Percentiles rank a stretch among this genome's conserved stretches.
phyloP scores from a whole-genome alignment of 2,113 vertebrate species.

The Daphoenositta chrysoptera region DNA sequence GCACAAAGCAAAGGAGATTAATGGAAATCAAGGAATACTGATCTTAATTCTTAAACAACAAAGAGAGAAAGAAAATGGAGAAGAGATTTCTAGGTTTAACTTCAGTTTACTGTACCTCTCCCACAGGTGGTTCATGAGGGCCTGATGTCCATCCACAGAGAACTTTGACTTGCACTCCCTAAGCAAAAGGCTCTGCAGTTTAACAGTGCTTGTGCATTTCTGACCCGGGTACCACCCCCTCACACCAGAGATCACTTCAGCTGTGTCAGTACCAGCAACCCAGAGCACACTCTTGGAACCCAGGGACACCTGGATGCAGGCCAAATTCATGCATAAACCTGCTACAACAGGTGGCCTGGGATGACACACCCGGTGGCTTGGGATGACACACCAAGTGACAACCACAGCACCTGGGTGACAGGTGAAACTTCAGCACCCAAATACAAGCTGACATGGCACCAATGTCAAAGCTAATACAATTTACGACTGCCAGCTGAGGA shows the following conservation, averaged over 20 bases:
- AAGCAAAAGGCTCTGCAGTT: background rate
- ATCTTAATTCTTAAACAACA: too few relatives aligned
- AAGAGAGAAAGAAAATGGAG: background rate
- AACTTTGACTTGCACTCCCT: background rate
- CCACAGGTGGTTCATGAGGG: background rate
- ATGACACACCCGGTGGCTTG: too few relatives aligned
- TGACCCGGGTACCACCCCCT: accelerated
- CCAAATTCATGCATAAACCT: background rate
- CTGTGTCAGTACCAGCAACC: background rate
- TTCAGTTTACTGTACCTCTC: background rate
- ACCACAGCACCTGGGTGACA: background rate
- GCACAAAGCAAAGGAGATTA: background rate
- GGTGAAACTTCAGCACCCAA: background rate
- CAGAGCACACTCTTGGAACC: background rate
- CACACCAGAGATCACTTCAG: background rate
- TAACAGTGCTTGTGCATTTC: background rate
- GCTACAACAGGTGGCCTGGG: background rate
- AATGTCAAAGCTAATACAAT: background rate
- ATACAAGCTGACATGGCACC: accelerated
- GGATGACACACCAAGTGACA: background rate
- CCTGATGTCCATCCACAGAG: background rate
- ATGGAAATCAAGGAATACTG: background rate
- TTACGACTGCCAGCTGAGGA: background rate
- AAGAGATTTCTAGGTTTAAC: background rate
- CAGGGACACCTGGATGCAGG: background rate